These are phyloP conservation scores for Eumaeus atala DNA, from an alignment of 1,140 invertebrate species.

Conservation along the genomic window DNA sequence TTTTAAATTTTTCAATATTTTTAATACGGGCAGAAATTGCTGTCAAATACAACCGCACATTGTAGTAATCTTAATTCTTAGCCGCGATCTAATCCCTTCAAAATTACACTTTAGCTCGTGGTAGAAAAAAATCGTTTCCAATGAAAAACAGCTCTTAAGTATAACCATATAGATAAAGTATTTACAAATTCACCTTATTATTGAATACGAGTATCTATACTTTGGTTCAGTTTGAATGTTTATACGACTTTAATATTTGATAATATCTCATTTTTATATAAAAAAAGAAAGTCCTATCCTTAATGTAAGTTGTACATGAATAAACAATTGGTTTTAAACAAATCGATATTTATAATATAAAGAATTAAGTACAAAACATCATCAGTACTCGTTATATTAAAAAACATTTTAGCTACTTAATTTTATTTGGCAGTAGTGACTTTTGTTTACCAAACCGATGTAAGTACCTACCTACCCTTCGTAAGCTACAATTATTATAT, in stretches of 20 bases:
- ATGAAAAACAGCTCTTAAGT: constrained; percentile 62
- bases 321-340: constrained; percentile 13
- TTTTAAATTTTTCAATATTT: no score
- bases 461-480: constrained; percentile 26
- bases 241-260: constrained; percentile 22
- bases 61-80: no score
- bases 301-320: constrained; percentile 13
- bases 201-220: constrained; percentile 30
- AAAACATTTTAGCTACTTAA: constrained; percentile 66
- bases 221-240: constrained; percentile 40
- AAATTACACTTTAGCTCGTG: constrained; percentile 30
- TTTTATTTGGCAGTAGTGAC: constrained; percentile 62
- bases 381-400: constrained; percentile 48
- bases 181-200: constrained; percentile 47
- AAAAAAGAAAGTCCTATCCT: constrained; percentile 19
- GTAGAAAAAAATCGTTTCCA: constrained; percentile 43
- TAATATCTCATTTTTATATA: constrained; percentile 17
- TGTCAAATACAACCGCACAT: no score
- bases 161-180: constrained; percentile 55
- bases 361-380: constrained; percentile 58
- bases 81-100: constrained; percentile 2
- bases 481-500: constrained; percentile 50
- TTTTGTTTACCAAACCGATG: constrained; percentile 45
- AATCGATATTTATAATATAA: constrained; percentile 29
- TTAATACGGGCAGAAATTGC: no score